Evolutionary conservation across 2,113 vertebrate species (phyloP), one percentile per base, ranked within the genome.

Genomic region (Columba livia): DNA sequence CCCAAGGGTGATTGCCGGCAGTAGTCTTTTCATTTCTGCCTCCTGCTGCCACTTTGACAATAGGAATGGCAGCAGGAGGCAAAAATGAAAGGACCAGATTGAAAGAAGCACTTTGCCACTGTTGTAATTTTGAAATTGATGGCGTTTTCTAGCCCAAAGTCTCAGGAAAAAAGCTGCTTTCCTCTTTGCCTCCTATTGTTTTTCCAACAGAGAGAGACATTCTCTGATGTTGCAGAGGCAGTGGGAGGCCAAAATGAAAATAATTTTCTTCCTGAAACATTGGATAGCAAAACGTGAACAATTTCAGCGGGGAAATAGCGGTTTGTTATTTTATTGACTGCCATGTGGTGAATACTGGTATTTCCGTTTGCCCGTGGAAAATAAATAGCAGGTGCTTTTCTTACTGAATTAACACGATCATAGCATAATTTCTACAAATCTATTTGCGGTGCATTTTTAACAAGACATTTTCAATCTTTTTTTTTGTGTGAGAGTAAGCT

Each of bases 61-160:
- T 85, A 84, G 94, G 84, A 96, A 77, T 14, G 21, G 94, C 96
- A 95, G 96, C 92, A 21, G 85, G 97, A 97, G 94, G 90, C 93
- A 73, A 28, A 93, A 97, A 97, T 94, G 87, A 96, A 97, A 97
- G 96, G 95, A 85, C 95, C 58, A 72, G 85, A 94, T 89, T 97
- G 93, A 96, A 94, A 95, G 72, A 95, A 97, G 91, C 96, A 77
- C 85, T 96, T 96, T 96, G 70, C 97, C 91, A 77, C 93, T 89
- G 94, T 95, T 97, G 89, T 97, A 97, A 95, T 97, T 97, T 96
- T 74, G 92, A 97, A 97, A 97, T 94, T 89, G 95, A 95, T 93
- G 97, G 85, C 8, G n/a, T 95, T 95, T 95, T 96, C 84, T 94
- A 91, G 90, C 82, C 96, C 93, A 96, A 97, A 97, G 96, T 96